Conservation (phyloP, 1,140 invertebrate genomes). For the Archivesica marissinica region DNA sequence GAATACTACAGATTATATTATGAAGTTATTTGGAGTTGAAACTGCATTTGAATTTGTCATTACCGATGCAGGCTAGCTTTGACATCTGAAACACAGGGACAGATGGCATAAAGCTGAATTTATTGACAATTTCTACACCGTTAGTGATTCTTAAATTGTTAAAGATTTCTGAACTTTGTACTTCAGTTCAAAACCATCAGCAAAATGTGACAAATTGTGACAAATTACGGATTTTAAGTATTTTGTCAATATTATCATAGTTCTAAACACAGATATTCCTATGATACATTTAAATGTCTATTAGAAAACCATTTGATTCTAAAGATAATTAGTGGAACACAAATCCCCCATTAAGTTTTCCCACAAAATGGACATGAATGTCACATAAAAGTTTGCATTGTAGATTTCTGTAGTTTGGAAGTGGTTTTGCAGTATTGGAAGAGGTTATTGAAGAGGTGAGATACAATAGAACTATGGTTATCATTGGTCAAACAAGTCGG, state of each 20-base stretch:
- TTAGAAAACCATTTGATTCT: not conserved
- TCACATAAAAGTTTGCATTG: too few relatives aligned
- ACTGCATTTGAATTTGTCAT: too few relatives aligned
- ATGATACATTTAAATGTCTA: not conserved
- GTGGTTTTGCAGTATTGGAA: too few relatives aligned
- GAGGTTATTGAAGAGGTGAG: too few relatives aligned
- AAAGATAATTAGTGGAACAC: not conserved
- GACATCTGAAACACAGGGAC: not conserved
- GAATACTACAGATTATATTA: too few relatives aligned
- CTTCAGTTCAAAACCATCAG: not conserved
- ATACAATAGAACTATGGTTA: too few relatives aligned
- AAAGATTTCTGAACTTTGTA: slow-evolving; percentile 3
- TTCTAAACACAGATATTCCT: not conserved
- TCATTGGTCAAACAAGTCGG: too few relatives aligned
- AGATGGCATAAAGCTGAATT: not conserved
- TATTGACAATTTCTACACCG: not conserved
- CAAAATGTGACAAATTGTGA: slow-evolving; percentile 3
- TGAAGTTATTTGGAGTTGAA: too few relatives aligned
- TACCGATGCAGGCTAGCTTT: too few relatives aligned
- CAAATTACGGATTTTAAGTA: not conserved
- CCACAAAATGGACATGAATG: too few relatives aligned
- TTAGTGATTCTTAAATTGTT: not conserved
- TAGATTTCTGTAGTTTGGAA: too few relatives aligned
- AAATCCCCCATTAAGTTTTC: not conserved
- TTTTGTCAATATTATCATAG: slow-evolving; percentile 18